These are phyloP conservation scores for Vombatus ursinus DNA, from an alignment of 2,113 vertebrate genomes.

Conservation along the genomic window DNA sequence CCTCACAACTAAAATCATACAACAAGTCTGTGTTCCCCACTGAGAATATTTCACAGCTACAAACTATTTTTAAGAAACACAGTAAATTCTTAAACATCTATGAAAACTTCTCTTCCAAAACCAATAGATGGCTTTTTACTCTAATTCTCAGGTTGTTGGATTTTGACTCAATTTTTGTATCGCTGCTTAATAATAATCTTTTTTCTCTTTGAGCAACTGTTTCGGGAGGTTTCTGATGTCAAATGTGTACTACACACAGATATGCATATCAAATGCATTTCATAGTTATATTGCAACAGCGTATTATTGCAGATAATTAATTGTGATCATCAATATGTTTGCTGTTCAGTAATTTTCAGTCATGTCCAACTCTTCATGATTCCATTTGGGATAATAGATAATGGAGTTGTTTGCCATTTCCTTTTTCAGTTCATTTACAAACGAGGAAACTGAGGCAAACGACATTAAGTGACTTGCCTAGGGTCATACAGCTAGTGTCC, in stretches of 20 bases:
- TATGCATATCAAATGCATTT: neutral
- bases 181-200: constrained; percentile 22
- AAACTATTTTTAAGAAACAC: constrained; percentile 25
- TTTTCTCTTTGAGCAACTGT: neutral
- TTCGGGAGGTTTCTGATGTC: neutral
- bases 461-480: neutral
- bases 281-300: neutral
- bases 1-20: constrained; percentile 33
- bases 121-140: constrained; percentile 38
- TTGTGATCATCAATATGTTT: neutral
- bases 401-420: neutral
- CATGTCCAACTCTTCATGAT: neutral
- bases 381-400: neutral
- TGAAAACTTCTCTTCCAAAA: neutral
- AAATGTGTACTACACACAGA: neutral
- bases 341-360: neutral
- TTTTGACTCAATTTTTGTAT: neutral
- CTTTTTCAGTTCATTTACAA: neutral
- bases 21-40: constrained; percentile 24
- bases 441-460: neutral
- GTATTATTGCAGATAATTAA: neutral
- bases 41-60: neutral
- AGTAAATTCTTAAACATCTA: constrained; percentile 29
- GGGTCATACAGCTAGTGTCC: neutral
- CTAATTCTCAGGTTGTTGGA: neutral